phyloP scores from a whole-genome alignment of 2,888 invertebrate genomes.

The Euphydryas editha region DNA sequence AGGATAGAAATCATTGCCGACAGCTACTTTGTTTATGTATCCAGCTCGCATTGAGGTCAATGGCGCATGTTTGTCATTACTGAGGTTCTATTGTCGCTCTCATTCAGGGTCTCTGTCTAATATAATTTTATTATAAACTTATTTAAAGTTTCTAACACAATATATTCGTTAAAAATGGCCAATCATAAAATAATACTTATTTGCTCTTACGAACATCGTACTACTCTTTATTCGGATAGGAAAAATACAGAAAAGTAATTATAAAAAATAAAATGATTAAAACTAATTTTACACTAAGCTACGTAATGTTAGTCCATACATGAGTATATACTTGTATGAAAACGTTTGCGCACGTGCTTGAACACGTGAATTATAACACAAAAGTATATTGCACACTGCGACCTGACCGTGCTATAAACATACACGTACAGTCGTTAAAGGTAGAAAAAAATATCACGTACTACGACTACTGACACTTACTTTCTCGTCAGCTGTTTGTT shows the following conservation, averaged over 20 bases:
- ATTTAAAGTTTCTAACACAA: not conserved
- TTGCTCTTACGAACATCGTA: not conserved
- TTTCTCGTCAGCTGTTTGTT: conserved; percentile 15
- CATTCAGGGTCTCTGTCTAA: conserved; percentile 54
- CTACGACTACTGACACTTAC: conserved; percentile 1
- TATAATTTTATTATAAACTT: not conserved
- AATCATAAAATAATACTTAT: no score
- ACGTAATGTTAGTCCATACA: not conserved
- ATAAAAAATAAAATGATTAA: not conserved
- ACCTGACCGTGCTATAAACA: conserved; percentile 1
- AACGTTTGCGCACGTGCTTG: conserved; percentile 15
- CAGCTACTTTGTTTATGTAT: conserved; percentile 61
- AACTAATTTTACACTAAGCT: not conserved
- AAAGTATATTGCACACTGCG: conserved; percentile 18
- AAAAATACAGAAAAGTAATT: no score
- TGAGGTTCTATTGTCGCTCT: conserved; percentile 53
- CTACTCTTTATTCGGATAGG: not conserved
- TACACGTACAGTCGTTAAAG: not conserved
- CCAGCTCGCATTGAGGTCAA: conserved; percentile 66
- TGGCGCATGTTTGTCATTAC: conserved; percentile 62
- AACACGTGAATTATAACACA: conserved; percentile 29
- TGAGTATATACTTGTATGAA: not conserved
- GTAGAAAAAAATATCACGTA: conserved; percentile 20
- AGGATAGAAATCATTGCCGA: conserved; percentile 49
- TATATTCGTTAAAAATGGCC: not conserved